A percentile compares a stretch with the other conserved stretches of the same genome.
These are phyloP conservation scores for Desmodus rotundus DNA, from an alignment of 2,113 vertebrate species.

Conservation along the genomic window DNA sequence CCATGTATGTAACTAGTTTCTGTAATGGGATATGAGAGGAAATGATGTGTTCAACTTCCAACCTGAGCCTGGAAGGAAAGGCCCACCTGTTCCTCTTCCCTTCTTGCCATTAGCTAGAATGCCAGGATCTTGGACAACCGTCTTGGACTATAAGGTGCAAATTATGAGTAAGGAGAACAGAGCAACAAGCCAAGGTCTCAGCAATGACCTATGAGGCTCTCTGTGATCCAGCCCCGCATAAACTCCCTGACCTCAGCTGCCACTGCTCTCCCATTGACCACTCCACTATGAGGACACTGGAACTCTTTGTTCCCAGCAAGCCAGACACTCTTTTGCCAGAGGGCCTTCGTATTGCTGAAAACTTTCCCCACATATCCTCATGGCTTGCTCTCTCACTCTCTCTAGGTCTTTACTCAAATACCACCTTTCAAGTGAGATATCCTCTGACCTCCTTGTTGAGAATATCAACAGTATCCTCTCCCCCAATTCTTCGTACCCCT, in stretches of 20 bases:
- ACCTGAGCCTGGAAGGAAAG: not conserved
- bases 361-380: not conserved
- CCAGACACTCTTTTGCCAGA: not conserved
- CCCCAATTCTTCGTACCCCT: not conserved
- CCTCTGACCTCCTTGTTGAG: not conserved
- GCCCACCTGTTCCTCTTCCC: not conserved
- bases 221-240: not conserved
- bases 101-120: not conserved
- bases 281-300: not conserved
- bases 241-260: not conserved
- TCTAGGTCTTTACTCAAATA: not conserved
- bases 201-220: not conserved
- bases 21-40: not conserved
- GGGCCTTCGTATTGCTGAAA: not conserved
- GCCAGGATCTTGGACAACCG: not conserved
- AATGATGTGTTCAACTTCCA: not conserved
- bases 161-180: not conserved
- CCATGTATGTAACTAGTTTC: not conserved
- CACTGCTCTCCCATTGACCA: not conserved
- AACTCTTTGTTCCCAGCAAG: not conserved
- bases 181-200: not conserved
- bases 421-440: not conserved
- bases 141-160: not conserved
- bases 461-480: not conserved
- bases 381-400: not conserved